Conservation (phyloP, 2,113 vertebrate genomes). For the Chaetorhynchus papuensis region DNA sequence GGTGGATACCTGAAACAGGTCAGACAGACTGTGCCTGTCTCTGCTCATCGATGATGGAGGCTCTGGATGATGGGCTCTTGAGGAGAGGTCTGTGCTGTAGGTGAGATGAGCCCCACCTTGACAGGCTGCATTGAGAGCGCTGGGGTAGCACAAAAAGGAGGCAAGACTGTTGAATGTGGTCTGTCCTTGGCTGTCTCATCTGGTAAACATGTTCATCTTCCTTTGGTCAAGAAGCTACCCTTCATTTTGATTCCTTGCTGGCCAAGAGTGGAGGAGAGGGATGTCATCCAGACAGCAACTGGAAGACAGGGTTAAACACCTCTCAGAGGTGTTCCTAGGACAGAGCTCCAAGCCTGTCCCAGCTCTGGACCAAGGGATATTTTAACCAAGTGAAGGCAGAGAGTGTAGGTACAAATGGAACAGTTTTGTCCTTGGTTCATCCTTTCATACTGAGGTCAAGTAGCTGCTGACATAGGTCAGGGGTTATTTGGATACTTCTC, state of each 20-base stretch:
- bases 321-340: background rate
- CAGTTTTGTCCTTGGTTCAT: background rate
- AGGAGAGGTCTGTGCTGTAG: background rate
- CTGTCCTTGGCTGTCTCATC: background rate
- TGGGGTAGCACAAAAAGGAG: background rate
- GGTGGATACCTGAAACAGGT: background rate
- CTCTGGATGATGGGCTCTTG: background rate
- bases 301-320: background rate
- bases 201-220: background rate
- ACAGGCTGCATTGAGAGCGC: background rate
- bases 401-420: background rate
- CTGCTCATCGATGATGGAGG: background rate
- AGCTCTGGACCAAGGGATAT: background rate
- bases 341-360: background rate
- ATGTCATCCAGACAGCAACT: background rate
- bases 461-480: background rate
- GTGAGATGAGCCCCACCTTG: background rate
- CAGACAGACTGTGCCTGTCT: background rate
- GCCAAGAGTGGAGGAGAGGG: background rate
- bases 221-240: background rate
- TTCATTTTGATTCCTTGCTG: background rate
- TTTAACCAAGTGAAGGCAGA: background rate
- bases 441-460: background rate
- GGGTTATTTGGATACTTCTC: accelerated
- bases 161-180: background rate